A percentile compares a stretch with the other conserved stretches of the same genome.
Conservation (phyloP, 2,797 vertebrate species). For the Hydrocynus forskahlii region DNA sequence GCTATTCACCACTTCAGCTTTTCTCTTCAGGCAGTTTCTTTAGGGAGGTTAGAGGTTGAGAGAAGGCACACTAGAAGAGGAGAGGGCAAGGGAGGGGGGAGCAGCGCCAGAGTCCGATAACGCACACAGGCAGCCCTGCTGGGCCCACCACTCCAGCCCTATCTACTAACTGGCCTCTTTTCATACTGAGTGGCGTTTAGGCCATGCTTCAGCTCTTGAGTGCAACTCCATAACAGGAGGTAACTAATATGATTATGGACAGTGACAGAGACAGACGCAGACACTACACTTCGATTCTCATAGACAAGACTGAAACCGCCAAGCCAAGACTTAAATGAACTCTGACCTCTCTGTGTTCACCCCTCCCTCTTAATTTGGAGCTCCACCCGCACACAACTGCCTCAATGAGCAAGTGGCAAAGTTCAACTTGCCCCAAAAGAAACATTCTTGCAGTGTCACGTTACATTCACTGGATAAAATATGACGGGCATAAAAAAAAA, state of each 20-base stretch:
- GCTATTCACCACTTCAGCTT: not conserved
- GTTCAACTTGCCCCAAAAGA: slow-evolving; percentile 4
- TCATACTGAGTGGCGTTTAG: not conserved
- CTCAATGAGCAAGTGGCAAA: slow-evolving; percentile 3
- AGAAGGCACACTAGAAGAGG: not conserved
- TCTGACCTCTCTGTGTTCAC: slow-evolving; percentile 38
- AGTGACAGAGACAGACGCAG: not conserved
- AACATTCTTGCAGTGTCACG: not conserved
- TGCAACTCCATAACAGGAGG: not conserved
- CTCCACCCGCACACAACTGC: not conserved
- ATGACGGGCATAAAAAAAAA: not conserved
- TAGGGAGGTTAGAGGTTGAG: slow-evolving; percentile 13
- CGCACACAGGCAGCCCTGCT: not conserved
- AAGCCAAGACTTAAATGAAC: slow-evolving; percentile 26
- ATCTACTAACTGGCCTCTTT: slow-evolving; percentile 4
- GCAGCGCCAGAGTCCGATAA: not conserved
- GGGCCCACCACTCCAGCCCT: not conserved
- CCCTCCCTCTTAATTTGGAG: slow-evolving; percentile 32
- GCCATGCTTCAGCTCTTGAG: slow-evolving; percentile 1
- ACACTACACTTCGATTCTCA: not conserved
- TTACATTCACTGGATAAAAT: not conserved
- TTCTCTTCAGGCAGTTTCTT: not conserved
- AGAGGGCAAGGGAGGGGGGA: not conserved
- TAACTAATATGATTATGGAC: slow-evolving; percentile 11
- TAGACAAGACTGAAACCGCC: not conserved